A percentile compares a stretch with the other conserved stretches of the same genome.
Evolutionary conservation across 2,113 vertebrate genomes (phyloP).

Genomic region (Canis aureus): DNA sequence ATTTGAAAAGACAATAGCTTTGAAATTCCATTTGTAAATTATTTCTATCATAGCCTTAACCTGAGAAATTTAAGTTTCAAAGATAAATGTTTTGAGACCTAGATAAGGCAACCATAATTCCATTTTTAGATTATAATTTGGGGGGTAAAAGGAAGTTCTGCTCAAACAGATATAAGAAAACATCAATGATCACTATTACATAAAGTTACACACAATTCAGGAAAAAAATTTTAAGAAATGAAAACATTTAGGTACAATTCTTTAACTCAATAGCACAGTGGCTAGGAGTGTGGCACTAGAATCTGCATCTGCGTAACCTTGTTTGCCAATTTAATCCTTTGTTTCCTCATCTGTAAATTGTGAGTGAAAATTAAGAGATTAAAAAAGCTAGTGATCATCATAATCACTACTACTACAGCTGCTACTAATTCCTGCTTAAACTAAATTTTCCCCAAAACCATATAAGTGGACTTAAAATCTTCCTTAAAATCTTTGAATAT

Average conservation of each 20-base stretch:
- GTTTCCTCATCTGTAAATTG: constrained; percentile 30
- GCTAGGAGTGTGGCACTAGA: neutral
- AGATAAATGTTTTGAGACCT: constrained; percentile 53
- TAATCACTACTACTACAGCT: neutral
- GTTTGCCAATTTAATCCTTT: neutral
- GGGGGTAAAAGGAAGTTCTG: neutral
- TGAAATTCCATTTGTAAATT: constrained; percentile 58
- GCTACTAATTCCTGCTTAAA: constrained; percentile 16
- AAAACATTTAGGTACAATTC: constrained; percentile 26
- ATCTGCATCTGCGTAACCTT: neutral
- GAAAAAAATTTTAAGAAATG: constrained; percentile 7
- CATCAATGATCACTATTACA: constrained; percentile 6
- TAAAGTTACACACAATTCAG: neutral
- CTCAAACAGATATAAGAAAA: constrained; percentile 56
- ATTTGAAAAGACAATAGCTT: constrained; percentile 27
- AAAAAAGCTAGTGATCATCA: neutral
- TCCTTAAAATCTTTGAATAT: constrained; percentile 47
- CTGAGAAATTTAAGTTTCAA: constrained; percentile 43
- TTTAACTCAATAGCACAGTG: neutral
- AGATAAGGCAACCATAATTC: neutral
- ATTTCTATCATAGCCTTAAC: constrained; percentile 44
- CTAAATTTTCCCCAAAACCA: neutral
- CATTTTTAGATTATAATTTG: constrained; percentile 49
- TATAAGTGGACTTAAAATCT: neutral
- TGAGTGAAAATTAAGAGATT: neutral